Evolutionary conservation across 2,797 vertebrate genomes (phyloP).

Genomic region (Cryptoprocta ferox): DNA sequence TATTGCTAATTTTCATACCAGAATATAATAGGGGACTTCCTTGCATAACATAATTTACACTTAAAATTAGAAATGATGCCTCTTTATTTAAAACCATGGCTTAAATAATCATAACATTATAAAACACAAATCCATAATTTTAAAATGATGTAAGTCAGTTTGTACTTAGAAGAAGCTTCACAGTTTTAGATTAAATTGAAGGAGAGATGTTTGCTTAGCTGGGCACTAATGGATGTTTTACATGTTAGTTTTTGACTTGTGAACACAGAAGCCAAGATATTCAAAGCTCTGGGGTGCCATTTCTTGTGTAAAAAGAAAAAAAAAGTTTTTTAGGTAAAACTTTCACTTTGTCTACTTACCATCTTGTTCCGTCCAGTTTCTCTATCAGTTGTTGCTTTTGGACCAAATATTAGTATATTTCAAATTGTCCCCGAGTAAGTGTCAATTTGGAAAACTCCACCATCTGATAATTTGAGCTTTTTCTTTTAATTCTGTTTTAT

Average conservation of each 20-base stretch:
- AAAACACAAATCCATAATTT: neutral
- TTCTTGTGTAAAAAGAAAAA: neutral
- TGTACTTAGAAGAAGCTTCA: neutral
- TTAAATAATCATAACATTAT: neutral
- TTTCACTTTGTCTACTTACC: no score
- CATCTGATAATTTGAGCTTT: neutral
- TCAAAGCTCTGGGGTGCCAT: rapidly evolving
- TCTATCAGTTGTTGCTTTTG: neutral
- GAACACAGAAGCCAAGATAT: neutral
- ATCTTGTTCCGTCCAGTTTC: neutral
- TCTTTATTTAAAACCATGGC: neutral
- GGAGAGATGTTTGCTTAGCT: neutral
- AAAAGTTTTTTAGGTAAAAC: neutral
- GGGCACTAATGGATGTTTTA: neutral
- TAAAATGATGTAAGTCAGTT: neutral
- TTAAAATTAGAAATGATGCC: neutral
- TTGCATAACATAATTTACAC: neutral
- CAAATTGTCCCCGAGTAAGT: neutral
- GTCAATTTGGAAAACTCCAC: neutral
- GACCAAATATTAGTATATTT: neutral
- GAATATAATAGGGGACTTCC: neutral
- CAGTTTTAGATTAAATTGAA: neutral
- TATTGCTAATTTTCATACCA: conserved; percentile 42
- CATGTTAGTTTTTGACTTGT: neutral
- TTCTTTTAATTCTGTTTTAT: neutral